Percentiles rank a stretch among this genome's conserved stretches.
phyloP scores from a whole-genome alignment of 1,140 invertebrate species.

The Nebria ingens region DNA sequence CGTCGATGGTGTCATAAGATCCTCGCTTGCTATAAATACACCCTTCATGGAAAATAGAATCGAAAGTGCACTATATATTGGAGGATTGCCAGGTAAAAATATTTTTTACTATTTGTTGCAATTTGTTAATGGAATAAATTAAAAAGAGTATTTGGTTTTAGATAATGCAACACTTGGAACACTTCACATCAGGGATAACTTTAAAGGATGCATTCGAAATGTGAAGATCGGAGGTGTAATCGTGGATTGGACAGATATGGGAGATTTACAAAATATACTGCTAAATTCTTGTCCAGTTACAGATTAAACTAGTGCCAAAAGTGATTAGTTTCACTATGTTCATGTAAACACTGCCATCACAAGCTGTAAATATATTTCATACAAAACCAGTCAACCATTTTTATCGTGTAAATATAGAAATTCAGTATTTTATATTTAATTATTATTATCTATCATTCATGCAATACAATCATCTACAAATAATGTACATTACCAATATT shows the following conservation, averaged over 20 bases:
- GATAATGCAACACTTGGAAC: slow-evolving; percentile 56
- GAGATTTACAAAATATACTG: slow-evolving; percentile 67
- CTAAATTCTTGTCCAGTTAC: slow-evolving; percentile 70
- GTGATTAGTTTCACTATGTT: background rate
- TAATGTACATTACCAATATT: background rate
- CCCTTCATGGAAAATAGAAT: slow-evolving; percentile 36
- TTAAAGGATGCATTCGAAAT: slow-evolving; percentile 85
- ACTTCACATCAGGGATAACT: slow-evolving; percentile 61
- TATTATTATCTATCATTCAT: background rate
- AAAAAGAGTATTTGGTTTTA: slow-evolving; percentile 39
- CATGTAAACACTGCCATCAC: background rate
- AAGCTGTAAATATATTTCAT: background rate
- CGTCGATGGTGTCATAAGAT: slow-evolving; percentile 50
- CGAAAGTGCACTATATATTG: slow-evolving; percentile 65
- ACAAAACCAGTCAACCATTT: background rate
- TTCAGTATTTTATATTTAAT: background rate
- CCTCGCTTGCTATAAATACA: slow-evolving; percentile 26
- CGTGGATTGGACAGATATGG: slow-evolving; percentile 77
- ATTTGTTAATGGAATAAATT: no score
- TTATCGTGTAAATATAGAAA: background rate
- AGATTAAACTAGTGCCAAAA: background rate
- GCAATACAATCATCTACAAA: background rate
- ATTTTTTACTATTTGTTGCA: no score
- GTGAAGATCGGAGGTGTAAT: slow-evolving; percentile 55
- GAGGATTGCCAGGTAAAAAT: slow-evolving; percentile 66